Evolutionary conservation across 2,113 vertebrate genomes (phyloP), one percentile per base, ranked within the genome.

Genomic region (Morphnarchus princeps): DNA sequence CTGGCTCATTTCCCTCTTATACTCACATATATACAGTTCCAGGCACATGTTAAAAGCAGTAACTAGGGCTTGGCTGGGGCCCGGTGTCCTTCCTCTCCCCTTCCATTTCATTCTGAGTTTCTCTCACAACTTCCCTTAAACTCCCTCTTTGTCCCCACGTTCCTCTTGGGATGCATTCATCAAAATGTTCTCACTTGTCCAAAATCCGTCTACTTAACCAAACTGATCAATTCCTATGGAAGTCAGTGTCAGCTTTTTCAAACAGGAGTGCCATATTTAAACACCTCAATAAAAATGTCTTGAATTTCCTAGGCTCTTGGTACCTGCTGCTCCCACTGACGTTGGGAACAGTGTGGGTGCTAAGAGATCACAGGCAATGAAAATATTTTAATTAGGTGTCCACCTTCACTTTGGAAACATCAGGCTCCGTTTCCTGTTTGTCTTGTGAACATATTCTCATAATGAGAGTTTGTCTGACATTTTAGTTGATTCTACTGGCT

Each of bases 1-100:
- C 97, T 98, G 97, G 97, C 97, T 96, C 95, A 91, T 97, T 97
- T 98, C 93, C 96, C 95, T 96, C 91, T 92, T 90, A 93, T 87
- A 76, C 54, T 91, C 82, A 36, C 83, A 94, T 93, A 50, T 91
- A 93, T 96, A 93, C 62, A 84, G 95, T 95, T 98, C 95, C 82
- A 97, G 94, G 92, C 94, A 97, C 97, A 97, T 98, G 97, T 96
- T 98, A 90, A 94, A 97, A 96, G 94, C 77, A 90, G 74, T 92
- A 93, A 96, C 95, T 82, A 55, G 70, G 87, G 45, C 74, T 96
- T 94, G 94, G 94, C 95, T 94, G 81, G 70, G 71, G 70, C 87
- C 67, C 40, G 8, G 62, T 97, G 94, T 97, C 94, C 94, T 96
- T 95, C 95, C 93, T 97, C 73, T 97, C 83, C 87, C 95, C 95